Evolutionary conservation across 2,797 vertebrate genomes (phyloP).

Genomic region (Coluber constrictor): DNA sequence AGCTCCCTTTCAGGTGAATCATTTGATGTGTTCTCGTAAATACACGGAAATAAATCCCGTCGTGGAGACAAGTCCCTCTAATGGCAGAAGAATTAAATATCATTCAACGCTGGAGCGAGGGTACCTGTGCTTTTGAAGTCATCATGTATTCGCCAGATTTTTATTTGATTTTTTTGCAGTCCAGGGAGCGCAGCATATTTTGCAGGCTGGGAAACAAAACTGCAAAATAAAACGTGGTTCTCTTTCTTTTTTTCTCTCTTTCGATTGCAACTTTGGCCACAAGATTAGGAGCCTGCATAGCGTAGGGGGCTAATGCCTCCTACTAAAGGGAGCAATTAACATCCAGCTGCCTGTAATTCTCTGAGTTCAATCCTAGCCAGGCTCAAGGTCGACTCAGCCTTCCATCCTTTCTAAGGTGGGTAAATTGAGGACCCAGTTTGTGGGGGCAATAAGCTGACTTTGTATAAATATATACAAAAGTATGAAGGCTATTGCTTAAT

Average conservation of each 20-base stretch:
- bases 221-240: background rate
- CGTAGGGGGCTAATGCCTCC: too few relatives aligned
- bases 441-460: too few relatives aligned
- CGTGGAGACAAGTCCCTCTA: background rate
- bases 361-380: too few relatives aligned
- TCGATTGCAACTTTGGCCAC: background rate
- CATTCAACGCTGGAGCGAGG: accelerated
- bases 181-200: background rate
- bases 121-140: background rate
- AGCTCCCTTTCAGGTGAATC: background rate
- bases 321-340: too few relatives aligned
- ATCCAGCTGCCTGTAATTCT: too few relatives aligned
- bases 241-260: background rate
- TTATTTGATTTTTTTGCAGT: background rate
- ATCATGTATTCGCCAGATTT: background rate
- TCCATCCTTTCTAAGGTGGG: too few relatives aligned
- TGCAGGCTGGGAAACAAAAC: background rate
- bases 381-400: too few relatives aligned
- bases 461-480: too few relatives aligned
- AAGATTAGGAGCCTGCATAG: background rate
- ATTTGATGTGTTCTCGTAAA: background rate
- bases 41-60: background rate
- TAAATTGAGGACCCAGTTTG: too few relatives aligned
- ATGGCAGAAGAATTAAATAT: background rate
- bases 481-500: too few relatives aligned